Evolutionary conservation across 2,113 vertebrate species (phyloP), one percentile per base, ranked within the genome.

Genomic region (Sinocyclocheilus grahami): DNA sequence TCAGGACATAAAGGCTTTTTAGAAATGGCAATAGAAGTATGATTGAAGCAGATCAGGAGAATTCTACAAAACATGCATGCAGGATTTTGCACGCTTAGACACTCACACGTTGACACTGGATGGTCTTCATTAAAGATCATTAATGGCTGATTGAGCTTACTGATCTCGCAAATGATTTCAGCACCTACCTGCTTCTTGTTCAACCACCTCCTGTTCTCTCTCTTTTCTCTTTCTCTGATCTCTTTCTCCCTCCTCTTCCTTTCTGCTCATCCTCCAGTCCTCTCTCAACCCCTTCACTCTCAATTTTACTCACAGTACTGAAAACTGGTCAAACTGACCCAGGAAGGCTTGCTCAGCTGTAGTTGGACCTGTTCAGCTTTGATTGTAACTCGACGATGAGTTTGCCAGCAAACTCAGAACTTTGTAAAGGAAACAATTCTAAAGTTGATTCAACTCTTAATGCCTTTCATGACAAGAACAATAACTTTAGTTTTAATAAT

Each of bases 321-420:
- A 30, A 55, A 53, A 11, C 77, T 37, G 77, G 48, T 82, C 63
- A 82, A 12, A 82, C 60, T 82, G 62, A 80, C 58, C 60, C 33
- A 78, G 63, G 16, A 71, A 53, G 81, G 18, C 62, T 63, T 51
- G 62, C 42, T 67, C 60, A 16, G 51, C 55, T 62, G 58, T 11
- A 8, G 55, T 78, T 10, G 46, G 46, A 12, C 46, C n/a, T 65
- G 71, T 82, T 48, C 24, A 27, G 33, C 86, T 67, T 91, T 75
- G 48, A 22, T 74, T 30, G 22, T 55, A 22, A 48, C 46, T 3
- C 46, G 0, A n/a, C 94, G 92, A 98, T 98, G 97, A 98, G 96
- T 95, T 96, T 98, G 90, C 96, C 97, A 30, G 93, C 95, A 86
- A 95, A 93, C 92, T 96, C 95, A 90, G 97, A 97, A 81, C 94